phyloP scores from a whole-genome alignment of 2,797 vertebrate species.

The Aplochiton taeniatus region DNA sequence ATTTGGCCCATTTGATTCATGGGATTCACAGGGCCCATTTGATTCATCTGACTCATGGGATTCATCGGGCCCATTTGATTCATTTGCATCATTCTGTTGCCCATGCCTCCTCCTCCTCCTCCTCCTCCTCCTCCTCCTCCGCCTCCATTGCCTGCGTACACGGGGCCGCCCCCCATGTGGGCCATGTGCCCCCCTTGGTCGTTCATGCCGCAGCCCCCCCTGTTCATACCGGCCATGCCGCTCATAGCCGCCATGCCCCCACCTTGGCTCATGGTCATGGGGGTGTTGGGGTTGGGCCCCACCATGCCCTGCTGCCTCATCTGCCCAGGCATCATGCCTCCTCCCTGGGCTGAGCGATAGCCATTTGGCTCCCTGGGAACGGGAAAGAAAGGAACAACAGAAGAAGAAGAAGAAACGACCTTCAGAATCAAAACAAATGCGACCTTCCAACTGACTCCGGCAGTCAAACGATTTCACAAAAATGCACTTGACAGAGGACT shows the following conservation, averaged over 20 bases:
- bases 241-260: slow-evolving; percentile 71
- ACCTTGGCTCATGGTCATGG: slow-evolving; percentile 80
- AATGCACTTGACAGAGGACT: too few species aligned
- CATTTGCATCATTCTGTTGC: slow-evolving; percentile 75
- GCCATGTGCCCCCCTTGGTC: slow-evolving; percentile 79
- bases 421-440: background rate
- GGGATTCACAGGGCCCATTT: slow-evolving; percentile 16
- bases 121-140: slow-evolving; percentile 40
- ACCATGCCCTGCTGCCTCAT: slow-evolving; percentile 82
- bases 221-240: slow-evolving; percentile 70
- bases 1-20: slow-evolving; percentile 63
- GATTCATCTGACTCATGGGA: slow-evolving; percentile 64
- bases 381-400: slow-evolving; percentile 2
- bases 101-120: slow-evolving; percentile 48
- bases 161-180: slow-evolving; percentile 75
- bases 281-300: slow-evolving; percentile 76
- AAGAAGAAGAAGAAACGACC: background rate
- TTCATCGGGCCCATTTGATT: slow-evolving; percentile 77
- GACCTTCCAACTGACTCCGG: too few species aligned
- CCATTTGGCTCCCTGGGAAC: slow-evolving; percentile 89
- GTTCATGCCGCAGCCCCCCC: slow-evolving; percentile 79
- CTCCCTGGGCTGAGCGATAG: slow-evolving; percentile 84
- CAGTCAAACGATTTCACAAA: too few species aligned
- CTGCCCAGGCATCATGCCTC: slow-evolving; percentile 66
- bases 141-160: slow-evolving; percentile 74